Conservation (phyloP, 2,888 invertebrate species). For the Philereme transversata region DNA sequence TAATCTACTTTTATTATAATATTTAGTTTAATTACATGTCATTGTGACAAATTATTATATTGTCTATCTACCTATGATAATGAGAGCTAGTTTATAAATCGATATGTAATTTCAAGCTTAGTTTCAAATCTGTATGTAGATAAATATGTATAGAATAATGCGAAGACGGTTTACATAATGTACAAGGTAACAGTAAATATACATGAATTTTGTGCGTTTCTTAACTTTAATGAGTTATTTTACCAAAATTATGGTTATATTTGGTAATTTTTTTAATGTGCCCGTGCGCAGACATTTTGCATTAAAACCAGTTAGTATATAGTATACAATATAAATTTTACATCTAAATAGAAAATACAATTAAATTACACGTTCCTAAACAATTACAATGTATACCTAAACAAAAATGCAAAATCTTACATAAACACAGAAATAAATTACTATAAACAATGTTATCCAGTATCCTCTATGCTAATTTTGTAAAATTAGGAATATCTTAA, state of each 20-base stretch:
- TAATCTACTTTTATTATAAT: no score
- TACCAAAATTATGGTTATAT: conserved; percentile 12
- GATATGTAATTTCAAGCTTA: conserved; percentile 23
- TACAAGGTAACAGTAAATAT: conserved; percentile 54
- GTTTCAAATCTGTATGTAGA: conserved; percentile 6
- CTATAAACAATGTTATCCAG: conserved; percentile 54
- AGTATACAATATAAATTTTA: conserved; percentile 50
- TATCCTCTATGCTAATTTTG: conserved; percentile 66
- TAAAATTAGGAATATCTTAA: conserved; percentile 76
- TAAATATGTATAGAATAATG: conserved; percentile 25
- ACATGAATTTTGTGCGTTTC: conserved; percentile 49
- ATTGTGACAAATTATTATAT: no score
- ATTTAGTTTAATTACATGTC: no score
- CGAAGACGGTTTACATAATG: conserved; percentile 63
- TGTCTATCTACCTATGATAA: no score
- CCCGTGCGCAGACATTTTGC: conserved; percentile 31
- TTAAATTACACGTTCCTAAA: conserved; percentile 65
- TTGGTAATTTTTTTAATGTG: conserved; percentile 30
- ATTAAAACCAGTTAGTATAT: conserved; percentile 44
- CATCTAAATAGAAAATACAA: conserved; percentile 60
- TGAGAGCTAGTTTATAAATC: neutral
- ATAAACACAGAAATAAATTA: conserved; percentile 70
- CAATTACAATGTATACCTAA: conserved; percentile 65
- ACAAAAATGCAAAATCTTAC: conserved; percentile 75
- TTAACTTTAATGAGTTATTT: conserved; percentile 20